Evolutionary conservation across 1,140 invertebrate species (phyloP), one percentile per base, ranked within the genome.

Genomic region (Lepidurus couesii): DNA sequence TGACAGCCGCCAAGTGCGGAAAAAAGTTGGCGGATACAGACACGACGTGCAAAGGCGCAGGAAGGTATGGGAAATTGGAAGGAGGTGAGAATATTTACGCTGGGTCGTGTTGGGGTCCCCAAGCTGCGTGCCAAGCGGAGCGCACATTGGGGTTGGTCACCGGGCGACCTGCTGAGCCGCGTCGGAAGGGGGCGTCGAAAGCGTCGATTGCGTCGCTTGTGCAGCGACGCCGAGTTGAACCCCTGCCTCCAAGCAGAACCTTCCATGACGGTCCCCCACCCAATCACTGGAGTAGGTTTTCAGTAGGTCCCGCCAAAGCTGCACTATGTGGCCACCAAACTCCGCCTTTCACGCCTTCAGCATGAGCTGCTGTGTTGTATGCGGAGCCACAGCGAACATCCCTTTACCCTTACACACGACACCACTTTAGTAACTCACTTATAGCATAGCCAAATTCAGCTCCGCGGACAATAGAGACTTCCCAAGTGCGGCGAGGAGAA

Each of bases 341-440:
- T 21, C 53, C 53, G n/a, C 53, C 53, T 65, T 65, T 65, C 53
- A 65, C 53, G 53, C 53, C 53, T 65, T 65, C 53, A 65, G 53
- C 53, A 21, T 65, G 53, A 65, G 53, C 53, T 65, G 53, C 53
- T 65, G 53, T 65, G 53, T 65, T 65, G 53, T 65, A 16, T 65
- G 53, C 53, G 53, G 34, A 34, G 53, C 53, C 53, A 65, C 53
- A 21, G 53, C 3, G 53, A 65, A 65, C 53, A 65, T 65, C 53
- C 21, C 53, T 65, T 65, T 65, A 65, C 53, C 53, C 53, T 34
- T 65, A 65, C 53, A 13, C 53, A 65, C 53, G 53, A 65, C 53
- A 65, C 53, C 53, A 65, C 53, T 65, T 65, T 65, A 65, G 53
- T 65, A 65, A 65, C 53, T 65, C 21, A 65, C 53, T 65, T 65